Evolutionary conservation across 1,140 invertebrate species (phyloP), one percentile per base, ranked within the genome.

Genomic region (Chymomyza costata): DNA sequence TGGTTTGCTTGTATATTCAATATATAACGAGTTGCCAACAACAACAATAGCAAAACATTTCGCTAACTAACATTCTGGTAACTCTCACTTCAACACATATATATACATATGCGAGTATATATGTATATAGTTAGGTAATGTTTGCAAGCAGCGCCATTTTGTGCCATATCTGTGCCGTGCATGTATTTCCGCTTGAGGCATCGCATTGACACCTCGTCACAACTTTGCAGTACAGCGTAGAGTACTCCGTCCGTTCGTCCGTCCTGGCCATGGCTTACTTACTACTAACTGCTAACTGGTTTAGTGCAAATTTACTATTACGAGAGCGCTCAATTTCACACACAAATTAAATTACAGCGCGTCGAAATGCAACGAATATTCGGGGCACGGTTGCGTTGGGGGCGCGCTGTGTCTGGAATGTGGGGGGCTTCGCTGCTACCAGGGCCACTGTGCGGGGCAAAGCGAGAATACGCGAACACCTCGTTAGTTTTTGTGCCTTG

Each of bases 251-350:
- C 40, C 40, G 3, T 18, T 31, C 8, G 14, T 5, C 16, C 47
- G 14, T 16, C 28, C 16, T 19, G 32, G 37, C 44, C 40, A 35
- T 40, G 49, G 11, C 28, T 16, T 52, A 43, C 44, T 47, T 43
- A 11, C 13, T 11, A 32, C 3, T 7, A 35, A 56, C 67, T 67
- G 50, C 66, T 78, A 80, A 80, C 73, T 80, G 66, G 62, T 63
- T 78, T 71, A 78, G 54, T 60, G 71, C 67, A 73, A 78, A 78
- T 80, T 71, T 54, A 80, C 73, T 78, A 76, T 76, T 76, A 76
- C 71, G 61, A 69, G 62, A 70, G 71, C 66, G 71, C 71, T 76
- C 71, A 76, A 76, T 76, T 76, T 76, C 71, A 76, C 71, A 66
- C 71, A 54, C 56, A 57, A 76, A 76, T 76, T 76, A 71, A 76